Evolutionary conservation across 37 sponge, comb jelly and placozoan species (phyloP), one percentile per base, ranked within the genome.

Genomic region (Aplysina aerophoba): DNA sequence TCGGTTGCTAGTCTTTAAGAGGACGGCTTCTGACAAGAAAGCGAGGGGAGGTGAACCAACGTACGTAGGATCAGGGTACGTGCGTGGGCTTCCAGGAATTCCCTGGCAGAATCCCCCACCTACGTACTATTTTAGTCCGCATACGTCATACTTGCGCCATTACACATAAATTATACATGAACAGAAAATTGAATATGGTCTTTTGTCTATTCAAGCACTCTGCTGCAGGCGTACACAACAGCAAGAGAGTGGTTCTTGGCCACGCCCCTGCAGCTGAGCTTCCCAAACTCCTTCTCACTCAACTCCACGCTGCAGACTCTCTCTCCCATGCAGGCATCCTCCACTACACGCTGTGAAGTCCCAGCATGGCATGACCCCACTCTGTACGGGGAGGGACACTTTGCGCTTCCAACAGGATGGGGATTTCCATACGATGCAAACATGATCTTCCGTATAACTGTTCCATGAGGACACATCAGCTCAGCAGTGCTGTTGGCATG

Each of bases 381-480:
- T 19, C 53, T 75, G 54, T 41, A 75, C 1, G 25, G 44, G 4
- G 20, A 24, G 37, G 53, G 53, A 6, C n/a, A 36, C 14, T 19
- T 50, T 22, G 16, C 78, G 1, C 27, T 6, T 12, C 1, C 6
- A 40, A 19, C 53, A 22, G 54, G 0, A 53, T 22, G 25, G 12
- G 78, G 78, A 15, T 5, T 75, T 22, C 78, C 78, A 75, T 41
- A 75, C 24, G 78, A 75, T 1, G 78, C 44, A 75, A 75, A 75
- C 1, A 40, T 41, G 53, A 75, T 50, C 78, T 50, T 75, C 53
- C 78, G 39, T 8, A 75, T 24, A 36, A 21, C n/a, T 36, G 37
- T 75, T 0, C 78, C 78, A 19, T 2, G 22, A 14, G 78, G 78
- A 24, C 78, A 75, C 0, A 14, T 41, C 44, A 75, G n/a, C 21